Percentiles rank a stretch among this genome's conserved stretches.
phyloP scores from a whole-genome alignment of 2,113 vertebrate species.

The Ranitomeya variabilis region DNA sequence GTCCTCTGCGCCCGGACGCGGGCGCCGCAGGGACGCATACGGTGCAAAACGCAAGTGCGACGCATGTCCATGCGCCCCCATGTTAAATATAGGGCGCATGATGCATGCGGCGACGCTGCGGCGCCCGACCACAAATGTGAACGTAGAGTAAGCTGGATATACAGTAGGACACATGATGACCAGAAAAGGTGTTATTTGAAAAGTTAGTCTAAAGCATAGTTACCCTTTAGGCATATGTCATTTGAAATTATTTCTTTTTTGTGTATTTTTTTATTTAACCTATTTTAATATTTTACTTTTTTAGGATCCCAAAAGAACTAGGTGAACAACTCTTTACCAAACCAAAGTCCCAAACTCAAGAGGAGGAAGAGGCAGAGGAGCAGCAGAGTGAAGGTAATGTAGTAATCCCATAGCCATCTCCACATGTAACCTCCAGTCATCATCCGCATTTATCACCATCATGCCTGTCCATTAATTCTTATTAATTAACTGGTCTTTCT shows the following conservation, averaged over 20 bases:
- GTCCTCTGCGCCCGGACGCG: too few species aligned
- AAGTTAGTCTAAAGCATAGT: too few species aligned
- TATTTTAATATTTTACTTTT: conserved; percentile 46
- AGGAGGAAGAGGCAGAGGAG: conserved; percentile 62
- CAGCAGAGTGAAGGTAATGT: conserved; percentile 73
- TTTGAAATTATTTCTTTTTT: neutral
- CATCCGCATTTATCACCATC: neutral
- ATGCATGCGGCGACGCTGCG: too few species aligned
- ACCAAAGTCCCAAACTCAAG: conserved; percentile 66
- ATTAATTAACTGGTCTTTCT: conserved; percentile 5
- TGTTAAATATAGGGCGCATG: too few species aligned
- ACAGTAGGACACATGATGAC: too few species aligned
- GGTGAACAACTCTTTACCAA: conserved; percentile 80
- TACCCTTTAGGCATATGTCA: too few species aligned
- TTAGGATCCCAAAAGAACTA: conserved; percentile 88
- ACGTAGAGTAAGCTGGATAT: too few species aligned
- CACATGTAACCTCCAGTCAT: neutral
- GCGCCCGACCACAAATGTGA: too few species aligned
- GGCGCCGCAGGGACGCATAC: too few species aligned
- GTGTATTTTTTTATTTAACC: neutral
- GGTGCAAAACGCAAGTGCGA: too few species aligned
- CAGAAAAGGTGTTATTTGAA: too few species aligned
- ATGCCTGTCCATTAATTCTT: neutral
- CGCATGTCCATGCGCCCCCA: too few species aligned
- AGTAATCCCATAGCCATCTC: neutral